These are phyloP conservation scores for Sthenelais limicola DNA, from an alignment of 2,888 invertebrate genomes.

Conservation along the genomic window DNA sequence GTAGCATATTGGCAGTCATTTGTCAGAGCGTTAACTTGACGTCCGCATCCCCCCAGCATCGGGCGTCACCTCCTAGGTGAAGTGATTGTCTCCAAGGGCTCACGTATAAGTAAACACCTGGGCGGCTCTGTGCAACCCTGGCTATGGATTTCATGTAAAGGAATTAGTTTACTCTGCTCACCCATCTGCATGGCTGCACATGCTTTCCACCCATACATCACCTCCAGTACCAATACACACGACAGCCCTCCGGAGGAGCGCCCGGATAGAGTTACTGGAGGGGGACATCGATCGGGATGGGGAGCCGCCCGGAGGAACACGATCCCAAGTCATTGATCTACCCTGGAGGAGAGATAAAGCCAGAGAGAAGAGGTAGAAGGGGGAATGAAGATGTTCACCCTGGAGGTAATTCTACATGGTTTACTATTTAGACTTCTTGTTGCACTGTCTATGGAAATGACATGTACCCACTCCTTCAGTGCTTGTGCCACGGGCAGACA, in stretches of 20 bases:
- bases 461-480: too few species aligned
- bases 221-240: not conserved
- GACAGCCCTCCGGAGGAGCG: slow-evolving; percentile 3
- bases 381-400: too few species aligned
- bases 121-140: not conserved
- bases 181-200: slow-evolving; percentile 17
- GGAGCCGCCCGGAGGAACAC: slow-evolving; percentile 3
- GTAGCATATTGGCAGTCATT: too few species aligned
- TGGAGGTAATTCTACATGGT: too few species aligned
- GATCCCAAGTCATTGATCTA: slow-evolving; percentile 10
- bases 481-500: too few species aligned
- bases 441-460: too few species aligned
- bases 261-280: too few species aligned
- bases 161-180: slow-evolving; percentile 11
- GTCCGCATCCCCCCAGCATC: not conserved
- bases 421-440: too few species aligned
- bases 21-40: too few species aligned
- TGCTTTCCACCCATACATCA: slow-evolving; percentile 18
- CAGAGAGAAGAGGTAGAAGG: not conserved
- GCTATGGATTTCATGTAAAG: slow-evolving; percentile 23
- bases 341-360: not conserved
- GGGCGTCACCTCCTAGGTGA: not conserved
- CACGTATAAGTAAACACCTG: not conserved
- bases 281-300: slow-evolving; percentile 4
- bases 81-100: not conserved